Evolutionary conservation across 2,888 invertebrate genomes (phyloP).

Genomic region (Alitta virens): DNA sequence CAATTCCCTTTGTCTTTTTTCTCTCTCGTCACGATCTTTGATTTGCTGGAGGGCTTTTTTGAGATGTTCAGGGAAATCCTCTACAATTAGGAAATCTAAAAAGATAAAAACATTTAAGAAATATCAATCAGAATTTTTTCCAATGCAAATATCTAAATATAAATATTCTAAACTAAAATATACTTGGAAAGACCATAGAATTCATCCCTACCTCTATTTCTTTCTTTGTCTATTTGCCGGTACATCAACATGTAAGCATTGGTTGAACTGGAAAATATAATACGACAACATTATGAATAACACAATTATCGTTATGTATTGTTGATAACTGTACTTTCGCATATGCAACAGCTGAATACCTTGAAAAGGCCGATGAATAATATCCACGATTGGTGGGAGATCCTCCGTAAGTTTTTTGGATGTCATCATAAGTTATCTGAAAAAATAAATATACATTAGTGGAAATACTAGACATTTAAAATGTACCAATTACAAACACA

Average conservation of each 20-base stretch:
- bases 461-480: too few relatives aligned
- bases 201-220: conserved; percentile 35
- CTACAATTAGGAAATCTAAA: conserved; percentile 52
- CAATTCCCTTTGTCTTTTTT: conserved; percentile 63
- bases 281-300: too few relatives aligned
- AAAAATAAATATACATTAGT: conserved; percentile 13
- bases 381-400: conserved; percentile 62
- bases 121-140: not conserved
- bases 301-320: too few relatives aligned
- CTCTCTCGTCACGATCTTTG: conserved; percentile 68
- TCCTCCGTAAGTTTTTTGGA: conserved; percentile 79
- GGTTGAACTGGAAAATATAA: conserved; percentile 63
- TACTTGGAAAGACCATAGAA: not conserved
- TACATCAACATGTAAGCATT: conserved; percentile 93
- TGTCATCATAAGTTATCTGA: conserved; percentile 77
- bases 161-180: too few relatives aligned
- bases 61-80: conserved; percentile 76
- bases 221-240: conserved; percentile 63
- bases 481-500: not conserved
- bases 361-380: conserved; percentile 72
- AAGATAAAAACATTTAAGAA: conserved; percentile 7
- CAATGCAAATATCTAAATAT: too few relatives aligned
- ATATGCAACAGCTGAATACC: conserved; percentile 41
- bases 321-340: too few relatives aligned
- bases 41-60: conserved; percentile 66